Evolutionary conservation across 2,797 vertebrate species (phyloP).

Genomic region (Hydrolagus colliei): DNA sequence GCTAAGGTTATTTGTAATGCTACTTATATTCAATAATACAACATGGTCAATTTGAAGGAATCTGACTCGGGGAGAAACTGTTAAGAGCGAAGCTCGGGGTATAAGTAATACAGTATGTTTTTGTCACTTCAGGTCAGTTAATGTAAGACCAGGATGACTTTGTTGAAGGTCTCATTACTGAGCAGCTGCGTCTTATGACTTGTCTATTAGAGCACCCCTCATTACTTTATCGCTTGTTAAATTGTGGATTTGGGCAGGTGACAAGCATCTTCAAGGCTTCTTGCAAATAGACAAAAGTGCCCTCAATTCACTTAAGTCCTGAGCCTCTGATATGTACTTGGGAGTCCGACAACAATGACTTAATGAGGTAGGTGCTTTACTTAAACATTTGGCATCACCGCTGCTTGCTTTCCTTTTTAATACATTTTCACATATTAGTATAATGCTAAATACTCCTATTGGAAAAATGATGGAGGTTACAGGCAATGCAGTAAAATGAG

Average conservation of each 20-base stretch:
- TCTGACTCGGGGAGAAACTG: not conserved
- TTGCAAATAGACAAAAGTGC: constrained; percentile 14
- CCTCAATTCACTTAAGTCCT: not conserved
- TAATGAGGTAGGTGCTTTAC: constrained; percentile 13
- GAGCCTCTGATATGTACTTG: too few species aligned
- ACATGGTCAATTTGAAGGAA: constrained; percentile 15
- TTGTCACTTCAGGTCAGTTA: constrained; percentile 18
- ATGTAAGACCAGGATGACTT: constrained; percentile 16
- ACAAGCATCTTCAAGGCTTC: not conserved
- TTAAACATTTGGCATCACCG: not conserved
- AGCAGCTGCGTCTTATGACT: not conserved
- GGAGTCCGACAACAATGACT: constrained; percentile 18
- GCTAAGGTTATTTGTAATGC: not conserved
- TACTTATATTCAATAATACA: not conserved
- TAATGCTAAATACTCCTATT: constrained; percentile 22
- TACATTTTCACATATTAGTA: constrained; percentile 24
- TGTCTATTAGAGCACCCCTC: not conserved
- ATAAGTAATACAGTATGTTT: constrained; percentile 10
- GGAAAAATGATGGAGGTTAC: not conserved
- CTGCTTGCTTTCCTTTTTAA: constrained; percentile 1
- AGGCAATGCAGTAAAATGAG: constrained; percentile 10
- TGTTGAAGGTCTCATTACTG: constrained; percentile 29
- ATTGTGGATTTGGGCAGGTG: constrained; percentile 14
- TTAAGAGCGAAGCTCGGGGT: not conserved
- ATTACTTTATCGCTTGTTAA: constrained; percentile 21